These are phyloP conservation scores for Zootoca vivipara DNA, from an alignment of 2,113 vertebrate species.

Conservation along the genomic window DNA sequence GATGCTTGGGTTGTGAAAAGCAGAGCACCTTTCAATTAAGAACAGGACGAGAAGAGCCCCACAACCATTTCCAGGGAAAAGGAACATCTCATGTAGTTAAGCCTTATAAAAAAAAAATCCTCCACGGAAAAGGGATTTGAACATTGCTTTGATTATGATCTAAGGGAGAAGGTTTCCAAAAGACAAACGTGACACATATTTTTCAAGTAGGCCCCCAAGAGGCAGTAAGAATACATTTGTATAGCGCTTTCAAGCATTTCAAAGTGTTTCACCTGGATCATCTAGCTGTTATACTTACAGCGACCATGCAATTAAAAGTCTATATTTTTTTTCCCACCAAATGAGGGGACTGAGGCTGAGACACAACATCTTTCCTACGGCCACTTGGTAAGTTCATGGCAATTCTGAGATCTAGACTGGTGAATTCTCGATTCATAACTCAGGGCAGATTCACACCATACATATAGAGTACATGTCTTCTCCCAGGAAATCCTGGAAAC, in stretches of 20 bases:
- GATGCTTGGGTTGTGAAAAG: not conserved
- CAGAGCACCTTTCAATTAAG: not conserved
- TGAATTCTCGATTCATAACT: not conserved
- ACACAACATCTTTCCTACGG: not conserved
- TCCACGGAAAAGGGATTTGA: not conserved
- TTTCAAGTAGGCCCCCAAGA: not conserved
- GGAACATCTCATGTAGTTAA: not conserved
- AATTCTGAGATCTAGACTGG: not conserved
- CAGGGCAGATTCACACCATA: not conserved
- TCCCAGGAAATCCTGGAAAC: too few species aligned
- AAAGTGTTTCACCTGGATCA: not conserved
- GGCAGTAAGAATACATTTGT: not conserved
- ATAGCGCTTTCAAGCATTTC: not conserved
- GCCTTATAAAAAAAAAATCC: not conserved
- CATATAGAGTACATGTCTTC: too few species aligned
- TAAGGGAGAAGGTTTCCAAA: slow-evolving; percentile 9
- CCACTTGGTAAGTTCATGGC: not conserved
- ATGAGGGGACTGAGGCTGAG: not conserved
- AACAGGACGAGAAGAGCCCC: not conserved
- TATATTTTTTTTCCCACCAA: not conserved
- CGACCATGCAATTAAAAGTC: not conserved
- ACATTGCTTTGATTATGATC: not conserved
- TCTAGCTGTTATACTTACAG: not conserved
- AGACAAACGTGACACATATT: not conserved
- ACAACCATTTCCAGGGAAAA: not conserved